Conservation (phyloP, 2,113 vertebrate genomes). For the Mustela lutreola region DNA sequence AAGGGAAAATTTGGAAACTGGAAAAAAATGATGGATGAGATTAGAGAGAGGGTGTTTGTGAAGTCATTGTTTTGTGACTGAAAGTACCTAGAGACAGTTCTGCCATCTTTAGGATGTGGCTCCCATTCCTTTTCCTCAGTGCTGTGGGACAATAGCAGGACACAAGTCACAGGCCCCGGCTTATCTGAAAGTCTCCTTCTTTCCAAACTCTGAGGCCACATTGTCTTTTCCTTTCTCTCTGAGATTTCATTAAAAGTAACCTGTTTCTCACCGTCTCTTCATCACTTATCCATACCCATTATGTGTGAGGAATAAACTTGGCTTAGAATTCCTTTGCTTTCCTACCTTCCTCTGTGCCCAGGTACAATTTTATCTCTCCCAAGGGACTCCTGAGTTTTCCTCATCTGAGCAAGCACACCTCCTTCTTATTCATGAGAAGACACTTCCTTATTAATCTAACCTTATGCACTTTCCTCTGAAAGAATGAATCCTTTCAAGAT, state of each 20-base stretch:
- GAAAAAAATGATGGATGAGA: not conserved
- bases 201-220: not conserved
- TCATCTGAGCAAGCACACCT: not conserved
- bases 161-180: not conserved
- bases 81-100: not conserved
- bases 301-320: not conserved
- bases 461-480: not conserved
- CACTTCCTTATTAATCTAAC: not conserved
- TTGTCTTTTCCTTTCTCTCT: not conserved
- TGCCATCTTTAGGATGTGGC: not conserved
- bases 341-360: not conserved
- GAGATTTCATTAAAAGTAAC: not conserved
- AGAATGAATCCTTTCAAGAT: not conserved
- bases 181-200: not conserved
- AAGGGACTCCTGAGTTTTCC: constrained; percentile 10
- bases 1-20: not conserved
- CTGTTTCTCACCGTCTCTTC: not conserved
- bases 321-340: not conserved
- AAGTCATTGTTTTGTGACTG: not conserved
- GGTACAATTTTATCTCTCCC: not conserved
- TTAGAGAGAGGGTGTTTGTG: not conserved
- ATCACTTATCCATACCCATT: not conserved
- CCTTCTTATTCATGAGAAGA: not conserved
- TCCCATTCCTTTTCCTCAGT: not conserved
- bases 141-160: not conserved